Percentiles rank a stretch among this genome's conserved stretches.
These are phyloP conservation scores for Galaxea fascicularis DNA, from an alignment of 92 coral and sea anemone species.

Conservation along the genomic window DNA sequence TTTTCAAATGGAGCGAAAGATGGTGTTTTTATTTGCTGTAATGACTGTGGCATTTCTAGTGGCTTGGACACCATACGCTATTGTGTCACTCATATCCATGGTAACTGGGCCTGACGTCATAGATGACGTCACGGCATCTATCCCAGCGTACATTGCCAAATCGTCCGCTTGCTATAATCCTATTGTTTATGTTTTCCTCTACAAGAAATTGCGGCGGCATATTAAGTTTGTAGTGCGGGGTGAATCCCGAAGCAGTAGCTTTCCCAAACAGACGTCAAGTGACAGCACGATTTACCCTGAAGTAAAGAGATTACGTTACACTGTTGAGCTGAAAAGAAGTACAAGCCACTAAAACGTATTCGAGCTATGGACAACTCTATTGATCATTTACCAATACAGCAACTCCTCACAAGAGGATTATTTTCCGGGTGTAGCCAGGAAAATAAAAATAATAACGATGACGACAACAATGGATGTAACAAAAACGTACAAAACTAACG, in stretches of 20 bases:
- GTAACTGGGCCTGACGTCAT: conserved; percentile 36
- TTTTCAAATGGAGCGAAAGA: conserved; percentile 35
- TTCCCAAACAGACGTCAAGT: conserved; percentile 1
- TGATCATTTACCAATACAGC: too few relatives aligned
- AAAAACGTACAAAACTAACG: too few relatives aligned
- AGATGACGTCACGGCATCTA: conserved; percentile 28
- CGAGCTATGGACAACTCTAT: too few relatives aligned
- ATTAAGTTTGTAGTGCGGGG: not conserved
- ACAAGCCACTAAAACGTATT: not conserved
- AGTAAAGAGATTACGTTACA: not conserved
- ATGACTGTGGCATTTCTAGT: conserved; percentile 52
- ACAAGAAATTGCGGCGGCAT: conserved; percentile 36
- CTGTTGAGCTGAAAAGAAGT: not conserved
- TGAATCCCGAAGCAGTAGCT: conserved; percentile 6
- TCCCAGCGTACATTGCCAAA: conserved; percentile 55
- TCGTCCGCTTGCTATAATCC: conserved; percentile 48
- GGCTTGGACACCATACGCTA: conserved; percentile 63
- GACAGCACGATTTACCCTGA: not conserved
- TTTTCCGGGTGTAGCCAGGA: too few relatives aligned
- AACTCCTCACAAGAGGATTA: too few relatives aligned
- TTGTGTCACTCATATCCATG: conserved; percentile 44
- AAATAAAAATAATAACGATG: too few relatives aligned
- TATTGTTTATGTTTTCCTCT: conserved; percentile 43
- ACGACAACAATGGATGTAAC: too few relatives aligned
- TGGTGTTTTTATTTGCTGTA: conserved; percentile 28